Percentiles rank a stretch among this genome's conserved stretches.
These are phyloP conservation scores for Drosophila parabipectinata DNA, from an alignment of 1,140 invertebrate species.

Conservation along the genomic window DNA sequence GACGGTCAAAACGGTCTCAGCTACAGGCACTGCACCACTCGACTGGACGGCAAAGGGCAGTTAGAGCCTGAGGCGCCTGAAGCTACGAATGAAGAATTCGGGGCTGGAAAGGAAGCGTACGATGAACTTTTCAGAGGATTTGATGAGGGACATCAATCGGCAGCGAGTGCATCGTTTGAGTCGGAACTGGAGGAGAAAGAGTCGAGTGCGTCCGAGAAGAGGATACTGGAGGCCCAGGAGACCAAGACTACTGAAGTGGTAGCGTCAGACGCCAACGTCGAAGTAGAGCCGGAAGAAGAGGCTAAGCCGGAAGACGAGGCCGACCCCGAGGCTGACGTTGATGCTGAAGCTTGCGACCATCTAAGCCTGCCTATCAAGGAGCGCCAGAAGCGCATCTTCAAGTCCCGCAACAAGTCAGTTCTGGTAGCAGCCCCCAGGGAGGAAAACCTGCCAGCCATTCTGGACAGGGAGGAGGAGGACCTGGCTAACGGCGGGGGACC, in stretches of 20 bases:
- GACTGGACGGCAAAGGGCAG: not conserved
- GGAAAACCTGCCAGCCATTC: not conserved
- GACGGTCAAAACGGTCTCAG: constrained; percentile 38
- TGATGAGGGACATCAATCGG: constrained; percentile 5
- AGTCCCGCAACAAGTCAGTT: constrained; percentile 66
- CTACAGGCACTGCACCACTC: constrained; percentile 31
- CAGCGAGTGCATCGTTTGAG: not conserved
- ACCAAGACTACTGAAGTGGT: not conserved
- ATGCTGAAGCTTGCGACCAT: constrained; percentile 13
- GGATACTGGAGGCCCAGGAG: not conserved
- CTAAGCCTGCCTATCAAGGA: constrained; percentile 72
- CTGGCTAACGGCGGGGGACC: not conserved
- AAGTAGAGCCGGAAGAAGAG: constrained; percentile 1
- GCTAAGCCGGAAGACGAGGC: not conserved
- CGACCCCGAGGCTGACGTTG: not conserved
- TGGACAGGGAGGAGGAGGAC: constrained; percentile 8
- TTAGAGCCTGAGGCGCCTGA: not conserved
- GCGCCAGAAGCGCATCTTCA: constrained; percentile 78
- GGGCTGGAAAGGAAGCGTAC: not conserved
- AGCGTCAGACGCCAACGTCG: not conserved
- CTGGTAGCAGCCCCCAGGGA: not conserved
- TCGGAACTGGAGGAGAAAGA: not conserved
- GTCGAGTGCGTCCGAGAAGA: not conserved
- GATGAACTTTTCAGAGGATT: constrained; percentile 41
- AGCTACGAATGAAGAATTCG: not conserved